Conservation (phyloP, 2,113 vertebrate genomes). For the Nyctereutes procyonoides region DNA sequence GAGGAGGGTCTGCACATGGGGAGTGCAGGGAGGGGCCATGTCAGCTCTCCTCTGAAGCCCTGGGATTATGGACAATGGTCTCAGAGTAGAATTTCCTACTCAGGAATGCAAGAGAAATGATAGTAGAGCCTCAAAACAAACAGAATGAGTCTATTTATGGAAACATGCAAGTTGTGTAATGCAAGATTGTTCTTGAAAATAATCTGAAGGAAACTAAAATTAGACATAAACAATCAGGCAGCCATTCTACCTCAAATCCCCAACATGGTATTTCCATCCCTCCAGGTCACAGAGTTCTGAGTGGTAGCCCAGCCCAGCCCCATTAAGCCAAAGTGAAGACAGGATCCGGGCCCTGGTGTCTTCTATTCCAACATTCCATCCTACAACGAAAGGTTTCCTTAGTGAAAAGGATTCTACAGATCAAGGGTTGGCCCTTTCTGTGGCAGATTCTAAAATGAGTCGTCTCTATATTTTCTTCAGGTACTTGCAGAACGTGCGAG, state of each 20-base stretch:
- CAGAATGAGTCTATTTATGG: background rate
- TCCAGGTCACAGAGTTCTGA: background rate
- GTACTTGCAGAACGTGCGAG: slow-evolving; percentile 21
- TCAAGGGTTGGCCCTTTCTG: background rate
- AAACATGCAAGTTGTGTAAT: background rate
- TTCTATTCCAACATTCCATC: background rate
- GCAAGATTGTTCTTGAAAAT: background rate
- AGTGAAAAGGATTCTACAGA: background rate
- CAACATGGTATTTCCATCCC: background rate
- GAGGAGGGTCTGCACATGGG: background rate
- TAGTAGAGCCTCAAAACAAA: background rate
- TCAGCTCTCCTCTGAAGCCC: background rate
- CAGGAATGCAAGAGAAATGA: background rate
- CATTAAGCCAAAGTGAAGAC: background rate
- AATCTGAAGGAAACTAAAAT: slow-evolving; percentile 40
- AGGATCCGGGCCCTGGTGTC: background rate
- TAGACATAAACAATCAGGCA: background rate
- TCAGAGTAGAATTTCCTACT: background rate
- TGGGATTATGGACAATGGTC: background rate
- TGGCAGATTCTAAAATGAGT: background rate
- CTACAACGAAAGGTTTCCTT: background rate
- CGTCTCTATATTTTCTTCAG: background rate
- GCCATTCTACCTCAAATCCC: background rate
- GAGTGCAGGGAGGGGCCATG: background rate
- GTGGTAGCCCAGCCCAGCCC: background rate